Evolutionary conservation across 2,797 vertebrate genomes (phyloP).

Genomic region (Podarcis lilfordi): DNA sequence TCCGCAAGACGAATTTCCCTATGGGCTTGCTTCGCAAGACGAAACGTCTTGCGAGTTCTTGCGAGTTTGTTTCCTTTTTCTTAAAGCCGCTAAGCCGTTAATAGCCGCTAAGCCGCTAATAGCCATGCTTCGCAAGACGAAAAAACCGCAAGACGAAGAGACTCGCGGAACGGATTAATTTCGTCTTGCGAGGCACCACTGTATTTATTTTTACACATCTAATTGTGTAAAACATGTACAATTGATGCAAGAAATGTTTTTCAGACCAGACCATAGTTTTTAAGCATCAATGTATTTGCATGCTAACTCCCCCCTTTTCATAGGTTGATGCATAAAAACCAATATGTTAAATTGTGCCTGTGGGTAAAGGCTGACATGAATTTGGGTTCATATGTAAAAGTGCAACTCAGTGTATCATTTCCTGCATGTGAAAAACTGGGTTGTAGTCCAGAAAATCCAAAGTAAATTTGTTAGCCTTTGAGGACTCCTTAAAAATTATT

Average conservation of each 20-base stretch:
- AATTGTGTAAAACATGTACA: neutral
- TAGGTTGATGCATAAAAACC: fast-evolving
- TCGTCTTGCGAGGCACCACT: too few relatives aligned
- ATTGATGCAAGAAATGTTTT: neutral
- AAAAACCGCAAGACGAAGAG: too few relatives aligned
- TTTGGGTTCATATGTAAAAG: neutral
- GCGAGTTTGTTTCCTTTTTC: too few relatives aligned
- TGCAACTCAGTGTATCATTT: neutral
- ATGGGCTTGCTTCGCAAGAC: too few relatives aligned
- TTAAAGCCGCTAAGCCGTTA: too few relatives aligned
- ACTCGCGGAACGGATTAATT: too few relatives aligned
- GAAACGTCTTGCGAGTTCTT: too few relatives aligned
- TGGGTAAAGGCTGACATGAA: neutral
- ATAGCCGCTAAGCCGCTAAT: too few relatives aligned
- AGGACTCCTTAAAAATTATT: neutral
- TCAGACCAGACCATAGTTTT: neutral
- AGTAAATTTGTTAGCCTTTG: neutral
- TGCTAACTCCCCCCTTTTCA: fast-evolving
- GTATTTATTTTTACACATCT: neutral
- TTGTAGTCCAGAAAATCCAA: neutral
- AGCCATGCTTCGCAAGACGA: too few relatives aligned
- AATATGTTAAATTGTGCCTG: fast-evolving
- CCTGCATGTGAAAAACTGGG: neutral
- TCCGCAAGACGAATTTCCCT: too few relatives aligned
- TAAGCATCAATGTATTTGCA: neutral